These are phyloP conservation scores for Lasiurus cinereus DNA, from an alignment of 2,113 vertebrate species.

Conservation along the genomic window DNA sequence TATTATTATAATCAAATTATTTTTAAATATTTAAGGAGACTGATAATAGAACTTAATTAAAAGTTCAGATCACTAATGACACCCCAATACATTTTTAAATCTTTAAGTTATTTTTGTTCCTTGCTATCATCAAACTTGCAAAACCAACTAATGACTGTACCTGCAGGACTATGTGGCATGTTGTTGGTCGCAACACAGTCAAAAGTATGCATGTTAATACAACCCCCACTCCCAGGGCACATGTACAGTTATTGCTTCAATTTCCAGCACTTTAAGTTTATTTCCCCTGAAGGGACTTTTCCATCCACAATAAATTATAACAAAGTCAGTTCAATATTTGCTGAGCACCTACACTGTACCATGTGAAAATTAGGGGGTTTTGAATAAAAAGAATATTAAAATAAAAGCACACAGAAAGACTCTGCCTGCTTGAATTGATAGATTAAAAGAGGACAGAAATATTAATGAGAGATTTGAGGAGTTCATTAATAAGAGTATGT, in stretches of 20 bases:
- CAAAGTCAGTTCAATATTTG: background rate
- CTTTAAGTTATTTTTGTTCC: background rate
- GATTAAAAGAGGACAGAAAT: conserved; percentile 30
- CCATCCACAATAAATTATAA: background rate
- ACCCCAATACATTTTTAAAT: background rate
- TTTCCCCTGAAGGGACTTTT: background rate
- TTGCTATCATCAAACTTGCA: background rate
- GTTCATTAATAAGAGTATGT: background rate
- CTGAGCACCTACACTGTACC: background rate
- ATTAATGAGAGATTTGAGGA: background rate
- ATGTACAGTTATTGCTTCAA: background rate
- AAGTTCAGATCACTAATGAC: conserved; percentile 24
- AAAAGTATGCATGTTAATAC: background rate
- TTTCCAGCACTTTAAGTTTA: background rate
- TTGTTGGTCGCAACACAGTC: background rate
- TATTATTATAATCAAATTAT: background rate
- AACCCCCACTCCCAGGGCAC: background rate
- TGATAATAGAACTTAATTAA: conserved; percentile 3
- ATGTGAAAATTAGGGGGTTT: background rate
- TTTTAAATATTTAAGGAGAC: background rate
- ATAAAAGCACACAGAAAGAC: background rate
- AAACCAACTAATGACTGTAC: background rate
- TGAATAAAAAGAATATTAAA: background rate
- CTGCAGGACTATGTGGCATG: background rate
- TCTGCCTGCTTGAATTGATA: background rate